phyloP scores from a whole-genome alignment of 2,113 vertebrate species.

The Notechis scutatus region DNA sequence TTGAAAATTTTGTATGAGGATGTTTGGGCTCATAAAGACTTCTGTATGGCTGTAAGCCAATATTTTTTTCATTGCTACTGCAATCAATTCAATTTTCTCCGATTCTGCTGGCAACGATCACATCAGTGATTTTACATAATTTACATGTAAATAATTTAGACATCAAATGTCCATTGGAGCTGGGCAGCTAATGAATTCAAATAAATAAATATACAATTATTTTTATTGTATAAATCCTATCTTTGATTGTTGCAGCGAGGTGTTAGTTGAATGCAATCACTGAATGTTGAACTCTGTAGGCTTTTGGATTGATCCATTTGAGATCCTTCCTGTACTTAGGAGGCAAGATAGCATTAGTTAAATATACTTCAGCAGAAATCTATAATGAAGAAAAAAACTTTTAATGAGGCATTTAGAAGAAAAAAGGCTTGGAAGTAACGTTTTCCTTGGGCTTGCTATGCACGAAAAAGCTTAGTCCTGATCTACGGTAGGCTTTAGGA shows the following conservation, averaged over 20 bases:
- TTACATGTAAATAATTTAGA: background rate
- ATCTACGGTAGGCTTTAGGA: background rate
- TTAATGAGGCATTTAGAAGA: rapidly evolving
- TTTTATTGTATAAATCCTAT: background rate
- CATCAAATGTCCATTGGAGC: background rate
- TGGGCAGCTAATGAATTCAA: background rate
- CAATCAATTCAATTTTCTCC: background rate
- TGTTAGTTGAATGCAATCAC: background rate
- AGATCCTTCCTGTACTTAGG: background rate
- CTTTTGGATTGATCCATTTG: background rate
- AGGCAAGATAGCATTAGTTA: background rate
- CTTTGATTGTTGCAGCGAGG: background rate
- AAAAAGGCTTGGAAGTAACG: background rate
- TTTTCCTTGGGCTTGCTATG: background rate
- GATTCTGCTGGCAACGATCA: background rate
- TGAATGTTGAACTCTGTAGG: background rate
- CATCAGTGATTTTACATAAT: background rate
- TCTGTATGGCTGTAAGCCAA: background rate
- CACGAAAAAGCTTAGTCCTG: rapidly evolving
- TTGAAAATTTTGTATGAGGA: background rate
- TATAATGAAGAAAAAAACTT: background rate
- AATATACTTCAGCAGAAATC: background rate
- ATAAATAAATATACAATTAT: background rate
- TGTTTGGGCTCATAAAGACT: background rate
- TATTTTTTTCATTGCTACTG: background rate